These are phyloP conservation scores for Acanthosepion lycidas DNA, from an alignment of 2,888 invertebrate species.

Conservation along the genomic window DNA sequence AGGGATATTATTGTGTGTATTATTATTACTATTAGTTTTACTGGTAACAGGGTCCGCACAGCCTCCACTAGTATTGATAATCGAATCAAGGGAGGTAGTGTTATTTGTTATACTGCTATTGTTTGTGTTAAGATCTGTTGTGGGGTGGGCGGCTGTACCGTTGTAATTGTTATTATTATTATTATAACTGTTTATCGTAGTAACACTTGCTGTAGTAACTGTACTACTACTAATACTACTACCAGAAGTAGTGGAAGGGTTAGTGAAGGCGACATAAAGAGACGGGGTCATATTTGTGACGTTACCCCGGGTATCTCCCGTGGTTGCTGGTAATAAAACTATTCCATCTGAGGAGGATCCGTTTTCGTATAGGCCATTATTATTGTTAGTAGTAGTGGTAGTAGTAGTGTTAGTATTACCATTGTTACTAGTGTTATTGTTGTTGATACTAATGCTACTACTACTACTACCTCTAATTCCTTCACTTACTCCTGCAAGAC, in stretches of 20 bases:
- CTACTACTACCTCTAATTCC: conserved; percentile 18
- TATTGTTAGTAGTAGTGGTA: neutral
- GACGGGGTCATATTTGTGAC: neutral
- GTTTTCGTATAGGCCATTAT: neutral
- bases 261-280: neutral
- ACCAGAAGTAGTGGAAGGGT: neutral
- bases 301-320: neutral
- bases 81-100: neutral
- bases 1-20: neutral
- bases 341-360: neutral
- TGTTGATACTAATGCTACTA: neutral
- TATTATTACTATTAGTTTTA: neutral
- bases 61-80: neutral
- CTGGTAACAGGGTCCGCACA: neutral
- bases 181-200: neutral
- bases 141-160: neutral
- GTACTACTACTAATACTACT: neutral
- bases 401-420: neutral
- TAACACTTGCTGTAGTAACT: neutral
- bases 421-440: neutral
- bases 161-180: neutral
- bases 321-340: neutral
- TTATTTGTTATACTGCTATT: neutral
- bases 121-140: conserved; percentile 36
- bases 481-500: neutral